Evolutionary conservation across 1,140 invertebrate genomes (phyloP), one percentile per base, ranked within the genome.

Genomic region (Brachionus koreanus): DNA sequence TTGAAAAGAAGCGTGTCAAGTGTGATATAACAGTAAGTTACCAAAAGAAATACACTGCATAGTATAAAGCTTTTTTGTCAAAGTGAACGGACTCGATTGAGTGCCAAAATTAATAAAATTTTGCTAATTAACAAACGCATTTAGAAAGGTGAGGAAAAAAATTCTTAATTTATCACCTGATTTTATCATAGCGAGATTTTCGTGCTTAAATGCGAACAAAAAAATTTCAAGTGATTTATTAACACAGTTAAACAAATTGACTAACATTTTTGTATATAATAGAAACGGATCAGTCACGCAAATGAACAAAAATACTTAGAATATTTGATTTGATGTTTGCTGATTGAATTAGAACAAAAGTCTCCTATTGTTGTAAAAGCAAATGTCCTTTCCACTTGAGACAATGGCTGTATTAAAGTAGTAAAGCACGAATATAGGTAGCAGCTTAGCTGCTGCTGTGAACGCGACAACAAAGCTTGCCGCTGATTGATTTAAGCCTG

Each of bases 171-270:
- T 69, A 37, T 69, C 35, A 37, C 65, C 65, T 69, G 33, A 69
- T 39, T 39, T 69, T 16, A 43, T 69, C 19, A 10, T 69, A 19
- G 16, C 37, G 33, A 19, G 16, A 39, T 69, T 69, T 69, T 69
- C 65, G 65, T 69, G 65, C 35, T 7, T 39, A 69, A 37, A 69
- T 16, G 65, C 35, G 0, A 69, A 69, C 33, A 69, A 69, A 39
- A n/a, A 65, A 65, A 65, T 65, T 65, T 65, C 63, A 65, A 65
- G 63, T 65, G 63, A 33, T 65, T 65, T 65, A 65, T 33, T 37
- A 65, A 65, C 63, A 37, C 65, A 12, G 33, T 33, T n/a, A 69
- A 42, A 69, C 65, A 69, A 69, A 69, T 69, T 69, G 65, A n/a
- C 63, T 10, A 65, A 10, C 29, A 69, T 69, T 37, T 69, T 69